phyloP scores from a whole-genome alignment of 2,113 vertebrate species.

The Cercopithecus mona region DNA sequence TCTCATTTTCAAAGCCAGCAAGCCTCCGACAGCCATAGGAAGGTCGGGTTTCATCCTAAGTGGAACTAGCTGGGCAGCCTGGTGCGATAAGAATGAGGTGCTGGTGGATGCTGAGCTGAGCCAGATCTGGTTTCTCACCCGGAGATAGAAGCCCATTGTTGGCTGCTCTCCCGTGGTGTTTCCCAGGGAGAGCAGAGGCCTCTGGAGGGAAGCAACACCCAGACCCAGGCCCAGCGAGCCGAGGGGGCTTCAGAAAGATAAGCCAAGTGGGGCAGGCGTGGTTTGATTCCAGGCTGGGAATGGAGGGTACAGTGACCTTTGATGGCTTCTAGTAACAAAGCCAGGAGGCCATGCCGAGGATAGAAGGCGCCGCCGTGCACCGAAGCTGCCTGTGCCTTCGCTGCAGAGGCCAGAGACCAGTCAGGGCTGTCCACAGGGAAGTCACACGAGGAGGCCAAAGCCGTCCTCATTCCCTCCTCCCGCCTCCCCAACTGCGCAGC shows the following conservation, averaged over 20 bases:
- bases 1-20: background rate
- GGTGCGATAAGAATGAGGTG: background rate
- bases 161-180: background rate
- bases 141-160: slow-evolving; percentile 52
- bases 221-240: background rate
- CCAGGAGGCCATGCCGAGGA: background rate
- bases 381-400: accelerated
- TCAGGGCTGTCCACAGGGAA: accelerated
- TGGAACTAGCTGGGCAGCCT: background rate
- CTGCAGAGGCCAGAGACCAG: background rate
- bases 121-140: slow-evolving; percentile 6
- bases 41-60: background rate
- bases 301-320: accelerated
- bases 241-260: background rate
- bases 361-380: accelerated
- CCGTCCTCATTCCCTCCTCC: background rate
- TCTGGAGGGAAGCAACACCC: background rate
- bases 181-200: slow-evolving; percentile 1
- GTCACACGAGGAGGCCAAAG: accelerated
- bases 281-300: background rate
- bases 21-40: accelerated
- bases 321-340: background rate
- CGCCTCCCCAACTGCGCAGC: accelerated
- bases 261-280: background rate
- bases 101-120: background rate